These are phyloP conservation scores for Orycteropus afer DNA, from an alignment of 2,113 vertebrate genomes.

Conservation along the genomic window DNA sequence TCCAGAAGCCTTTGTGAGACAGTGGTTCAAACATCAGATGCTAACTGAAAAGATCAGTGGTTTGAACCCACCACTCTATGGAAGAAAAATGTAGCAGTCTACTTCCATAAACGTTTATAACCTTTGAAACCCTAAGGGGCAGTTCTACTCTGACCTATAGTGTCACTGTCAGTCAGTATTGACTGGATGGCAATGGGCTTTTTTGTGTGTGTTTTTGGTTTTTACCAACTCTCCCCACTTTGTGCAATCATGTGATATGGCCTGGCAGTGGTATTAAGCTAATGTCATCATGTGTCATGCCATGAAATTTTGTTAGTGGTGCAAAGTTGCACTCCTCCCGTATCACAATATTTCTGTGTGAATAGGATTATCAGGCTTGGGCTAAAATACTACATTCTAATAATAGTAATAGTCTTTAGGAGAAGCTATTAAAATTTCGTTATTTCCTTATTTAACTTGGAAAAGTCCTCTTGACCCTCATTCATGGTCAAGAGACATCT, in stretches of 20 bases:
- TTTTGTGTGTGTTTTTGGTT: too few relatives aligned
- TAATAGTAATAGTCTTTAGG: background rate
- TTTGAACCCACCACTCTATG: too few relatives aligned
- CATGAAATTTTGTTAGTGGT: background rate
- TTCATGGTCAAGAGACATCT: background rate
- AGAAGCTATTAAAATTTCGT: background rate
- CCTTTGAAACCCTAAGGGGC: too few relatives aligned
- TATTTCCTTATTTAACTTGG: background rate
- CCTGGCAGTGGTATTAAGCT: background rate
- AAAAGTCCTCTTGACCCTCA: background rate
- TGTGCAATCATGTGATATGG: background rate
- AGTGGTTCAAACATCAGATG: too few relatives aligned
- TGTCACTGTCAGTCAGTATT: too few relatives aligned
- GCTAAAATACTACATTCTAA: background rate
- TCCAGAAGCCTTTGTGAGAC: too few relatives aligned
- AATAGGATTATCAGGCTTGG: constrained; percentile 16
- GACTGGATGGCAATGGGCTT: too few relatives aligned
- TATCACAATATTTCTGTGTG: background rate
- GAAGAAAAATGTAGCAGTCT: too few relatives aligned
- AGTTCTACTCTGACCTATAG: too few relatives aligned
- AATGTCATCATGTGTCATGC: background rate
- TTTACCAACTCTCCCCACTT: background rate
- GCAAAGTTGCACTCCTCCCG: background rate
- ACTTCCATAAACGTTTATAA: too few relatives aligned
- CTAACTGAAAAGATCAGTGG: too few relatives aligned